Conservation (phyloP, 2,797 vertebrate species). For the Neosilurus mollespiculum region DNA sequence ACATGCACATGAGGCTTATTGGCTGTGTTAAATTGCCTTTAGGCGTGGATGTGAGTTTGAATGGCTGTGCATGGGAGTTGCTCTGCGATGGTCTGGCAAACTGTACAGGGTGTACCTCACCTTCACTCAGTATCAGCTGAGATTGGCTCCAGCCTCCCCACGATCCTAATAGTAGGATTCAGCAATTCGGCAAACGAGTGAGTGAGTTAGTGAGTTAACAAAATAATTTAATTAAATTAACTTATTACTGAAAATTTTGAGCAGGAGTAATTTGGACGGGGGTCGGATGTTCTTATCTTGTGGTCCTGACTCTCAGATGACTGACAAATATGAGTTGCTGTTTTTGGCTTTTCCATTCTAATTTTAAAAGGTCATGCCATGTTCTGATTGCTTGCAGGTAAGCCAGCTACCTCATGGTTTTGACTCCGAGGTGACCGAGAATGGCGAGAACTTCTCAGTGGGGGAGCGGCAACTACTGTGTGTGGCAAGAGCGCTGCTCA, state of each 20-base stretch:
- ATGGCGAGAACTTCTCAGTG: slow-evolving; percentile 85
- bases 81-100: no score
- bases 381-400: slow-evolving; percentile 66
- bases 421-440: slow-evolving; percentile 78
- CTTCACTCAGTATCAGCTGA: no score
- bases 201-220: no score
- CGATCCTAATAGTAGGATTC: no score
- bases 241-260: not conserved
- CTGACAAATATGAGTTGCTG: not conserved
- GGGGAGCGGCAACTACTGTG: slow-evolving; percentile 85
- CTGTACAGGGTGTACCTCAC: no score
- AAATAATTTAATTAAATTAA: not conserved
- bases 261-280: not conserved
- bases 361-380: slow-evolving; percentile 2
- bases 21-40: no score
- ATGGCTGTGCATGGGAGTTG: no score
- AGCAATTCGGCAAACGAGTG: no score
- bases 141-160: no score
- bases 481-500: slow-evolving; percentile 80
- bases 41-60: no score
- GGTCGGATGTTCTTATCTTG: not conserved
- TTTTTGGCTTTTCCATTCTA: not conserved
- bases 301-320: not conserved
- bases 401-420: slow-evolving; percentile 75
- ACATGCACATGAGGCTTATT: no score